These are phyloP conservation scores for Nylanderia fulva DNA, from an alignment of 1,140 invertebrate genomes.

Conservation along the genomic window DNA sequence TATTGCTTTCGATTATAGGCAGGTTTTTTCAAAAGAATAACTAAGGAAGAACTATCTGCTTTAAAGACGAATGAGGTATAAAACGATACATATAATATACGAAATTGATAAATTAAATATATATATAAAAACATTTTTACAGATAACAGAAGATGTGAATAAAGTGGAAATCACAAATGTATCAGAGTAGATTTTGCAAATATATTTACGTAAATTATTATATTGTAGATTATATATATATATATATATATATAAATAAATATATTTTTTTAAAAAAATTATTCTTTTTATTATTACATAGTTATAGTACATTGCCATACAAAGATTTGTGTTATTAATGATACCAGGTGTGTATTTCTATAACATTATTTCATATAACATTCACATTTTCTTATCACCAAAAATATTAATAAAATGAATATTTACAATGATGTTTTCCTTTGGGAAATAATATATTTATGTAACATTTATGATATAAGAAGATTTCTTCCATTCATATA, in stretches of 20 bases:
- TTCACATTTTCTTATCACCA: not conserved
- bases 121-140: not conserved
- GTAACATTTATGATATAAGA: not conserved
- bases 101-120: not conserved
- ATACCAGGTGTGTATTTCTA: not conserved
- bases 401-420: not conserved
- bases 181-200: not conserved
- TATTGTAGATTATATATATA: not conserved
- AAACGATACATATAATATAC: not conserved
- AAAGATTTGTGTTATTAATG: not conserved
- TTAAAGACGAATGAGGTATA: slow-evolving; percentile 6
- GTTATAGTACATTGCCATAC: not conserved
- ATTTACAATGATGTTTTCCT: not conserved
- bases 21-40: slow-evolving; percentile 63
- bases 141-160: not conserved
- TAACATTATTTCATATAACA: not conserved
- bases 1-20: slow-evolving; percentile 49
- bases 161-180: not conserved
- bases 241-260: slow-evolving; percentile 4
- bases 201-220: not conserved
- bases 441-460: not conserved
- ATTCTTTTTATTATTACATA: not conserved
- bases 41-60: slow-evolving; percentile 28
- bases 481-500: not conserved
- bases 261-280: not conserved